Conservation (phyloP, 2,888 invertebrate genomes). For the Pediacus dermestoides region DNA sequence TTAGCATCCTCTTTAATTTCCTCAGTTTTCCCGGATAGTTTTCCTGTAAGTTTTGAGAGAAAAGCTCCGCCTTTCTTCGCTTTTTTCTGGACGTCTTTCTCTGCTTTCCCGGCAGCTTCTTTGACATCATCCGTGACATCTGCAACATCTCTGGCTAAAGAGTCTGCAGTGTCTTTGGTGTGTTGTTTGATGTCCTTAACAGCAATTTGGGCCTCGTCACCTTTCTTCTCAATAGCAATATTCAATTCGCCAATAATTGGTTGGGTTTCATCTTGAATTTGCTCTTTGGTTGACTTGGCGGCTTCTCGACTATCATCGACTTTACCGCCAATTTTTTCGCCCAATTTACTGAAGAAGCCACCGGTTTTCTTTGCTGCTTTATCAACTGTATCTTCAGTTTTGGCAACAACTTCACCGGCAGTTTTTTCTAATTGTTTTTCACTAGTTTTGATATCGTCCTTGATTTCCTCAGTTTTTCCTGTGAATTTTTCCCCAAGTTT, state of each 20-base stretch:
- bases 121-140: no score
- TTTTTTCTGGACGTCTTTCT: constrained; percentile 14
- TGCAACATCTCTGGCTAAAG: no score
- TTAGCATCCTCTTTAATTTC: no score
- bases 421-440: constrained; percentile 22
- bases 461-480: constrained; percentile 28
- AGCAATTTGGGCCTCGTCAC: no score
- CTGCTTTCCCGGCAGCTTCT: constrained; percentile 18
- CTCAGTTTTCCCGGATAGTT: no score
- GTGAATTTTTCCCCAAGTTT: constrained; percentile 21
- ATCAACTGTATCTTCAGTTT: constrained; percentile 13
- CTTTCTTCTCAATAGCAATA: no score
- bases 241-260: no score
- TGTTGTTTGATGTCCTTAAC: no score
- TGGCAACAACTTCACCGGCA: constrained; percentile 23
- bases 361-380: constrained; percentile 14
- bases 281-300: no score
- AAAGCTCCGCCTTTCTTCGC: constrained; percentile 19
- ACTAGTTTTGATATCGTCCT: constrained; percentile 20
- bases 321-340: constrained; percentile 16
- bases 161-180: no score
- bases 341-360: constrained; percentile 18
- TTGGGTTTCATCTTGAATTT: no score
- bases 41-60: constrained; percentile 8
- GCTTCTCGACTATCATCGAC: constrained; percentile 17